Conservation (phyloP, 2,797 vertebrate species). For the Phrynocephalus vlangalii region DNA sequence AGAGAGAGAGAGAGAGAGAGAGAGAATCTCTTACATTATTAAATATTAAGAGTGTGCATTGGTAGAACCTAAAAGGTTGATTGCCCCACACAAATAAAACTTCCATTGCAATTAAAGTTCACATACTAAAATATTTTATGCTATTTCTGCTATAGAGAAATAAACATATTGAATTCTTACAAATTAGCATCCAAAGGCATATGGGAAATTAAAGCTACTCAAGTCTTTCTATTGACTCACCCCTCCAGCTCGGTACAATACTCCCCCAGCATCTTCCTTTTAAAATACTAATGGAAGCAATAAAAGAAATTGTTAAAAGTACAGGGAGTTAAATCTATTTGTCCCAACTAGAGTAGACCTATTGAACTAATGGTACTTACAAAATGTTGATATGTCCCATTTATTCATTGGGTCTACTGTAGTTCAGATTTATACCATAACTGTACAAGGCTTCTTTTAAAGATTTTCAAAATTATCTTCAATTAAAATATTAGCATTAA, state of each 20-base stretch:
- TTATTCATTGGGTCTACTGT: no score
- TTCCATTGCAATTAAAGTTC: neutral
- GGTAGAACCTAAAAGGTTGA: neutral
- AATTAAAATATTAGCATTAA: neutral
- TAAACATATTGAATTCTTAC: neutral
- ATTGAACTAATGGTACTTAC: no score
- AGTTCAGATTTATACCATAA: no score
- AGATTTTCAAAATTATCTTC: neutral
- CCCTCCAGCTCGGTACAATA: neutral
- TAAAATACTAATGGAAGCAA: neutral
- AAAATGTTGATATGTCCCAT: no score
- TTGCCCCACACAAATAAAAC: neutral
- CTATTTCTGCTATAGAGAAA: neutral
- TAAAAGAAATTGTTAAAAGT: no score
- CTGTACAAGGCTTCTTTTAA: no score
- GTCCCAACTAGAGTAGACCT: no score
- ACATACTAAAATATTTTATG: neutral
- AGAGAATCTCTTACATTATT: neutral
- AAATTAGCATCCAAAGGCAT: neutral
- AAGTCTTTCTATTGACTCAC: neutral
- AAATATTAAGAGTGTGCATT: neutral
- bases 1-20: no score
- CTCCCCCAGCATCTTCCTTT: neutral
- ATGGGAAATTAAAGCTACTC: neutral
- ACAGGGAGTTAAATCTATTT: no score